Conservation (phyloP, 1,140 invertebrate species). For the Parapsyche elsis region DNA sequence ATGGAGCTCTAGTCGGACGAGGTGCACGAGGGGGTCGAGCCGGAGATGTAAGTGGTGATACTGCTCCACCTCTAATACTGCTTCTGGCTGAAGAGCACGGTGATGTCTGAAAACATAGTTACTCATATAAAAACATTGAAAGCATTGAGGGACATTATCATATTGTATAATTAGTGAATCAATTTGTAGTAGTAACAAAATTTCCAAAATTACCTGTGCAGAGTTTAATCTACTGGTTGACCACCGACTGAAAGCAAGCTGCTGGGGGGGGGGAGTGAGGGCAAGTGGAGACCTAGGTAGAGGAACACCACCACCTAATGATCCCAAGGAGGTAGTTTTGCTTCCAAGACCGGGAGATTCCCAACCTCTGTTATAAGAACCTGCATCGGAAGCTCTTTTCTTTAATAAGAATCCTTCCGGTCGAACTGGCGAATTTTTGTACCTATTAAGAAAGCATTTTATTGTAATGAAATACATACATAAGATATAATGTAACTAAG, state of each 20-base stretch:
- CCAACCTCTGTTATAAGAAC: slow-evolving; percentile 71
- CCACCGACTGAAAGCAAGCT: slow-evolving; percentile 79
- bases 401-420: slow-evolving; percentile 74
- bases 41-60: slow-evolving; percentile 64
- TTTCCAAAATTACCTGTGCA: slow-evolving; percentile 61
- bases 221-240: slow-evolving; percentile 87
- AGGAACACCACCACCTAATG: slow-evolving; percentile 68
- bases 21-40: slow-evolving; percentile 59
- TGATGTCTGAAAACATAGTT: slow-evolving; percentile 64
- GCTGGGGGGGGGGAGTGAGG: slow-evolving; percentile 62
- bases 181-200: not conserved
- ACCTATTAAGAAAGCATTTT: slow-evolving; percentile 62
- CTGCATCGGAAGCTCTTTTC: slow-evolving; percentile 76
- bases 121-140: not conserved
- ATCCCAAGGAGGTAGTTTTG: slow-evolving; percentile 82
- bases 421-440: slow-evolving; percentile 83
- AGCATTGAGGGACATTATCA: not conserved
- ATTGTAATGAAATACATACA: not conserved
- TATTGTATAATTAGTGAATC: not conserved
- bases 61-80: slow-evolving; percentile 65
- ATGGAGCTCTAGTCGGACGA: slow-evolving; percentile 79
- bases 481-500: not conserved
- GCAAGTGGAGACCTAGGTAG: slow-evolving; percentile 61
- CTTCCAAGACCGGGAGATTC: slow-evolving; percentile 72
- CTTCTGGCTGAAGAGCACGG: slow-evolving; percentile 70